Percentiles rank a stretch among this genome's conserved stretches.
Conservation (phyloP, 2,797 vertebrate genomes). For the Eleutherodactylus coqui region DNA sequence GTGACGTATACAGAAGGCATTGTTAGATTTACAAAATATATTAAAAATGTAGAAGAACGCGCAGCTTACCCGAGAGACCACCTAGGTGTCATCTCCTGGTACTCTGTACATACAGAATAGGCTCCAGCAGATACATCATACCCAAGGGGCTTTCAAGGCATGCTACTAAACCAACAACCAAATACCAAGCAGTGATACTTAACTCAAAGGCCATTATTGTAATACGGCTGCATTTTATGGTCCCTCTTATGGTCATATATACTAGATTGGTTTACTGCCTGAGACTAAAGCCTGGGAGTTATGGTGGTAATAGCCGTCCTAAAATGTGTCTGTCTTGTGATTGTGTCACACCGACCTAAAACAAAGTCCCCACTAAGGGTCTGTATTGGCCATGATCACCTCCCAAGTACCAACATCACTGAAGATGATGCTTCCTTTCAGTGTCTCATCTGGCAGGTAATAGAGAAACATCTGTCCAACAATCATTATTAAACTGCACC, state of each 20-base stretch:
- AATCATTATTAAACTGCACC: slow-evolving; percentile 5
- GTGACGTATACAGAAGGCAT: neutral
- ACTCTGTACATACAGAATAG: neutral
- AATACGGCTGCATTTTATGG: neutral
- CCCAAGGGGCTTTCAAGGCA: no score
- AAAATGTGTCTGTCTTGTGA: neutral
- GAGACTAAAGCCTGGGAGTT: neutral
- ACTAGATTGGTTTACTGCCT: no score
- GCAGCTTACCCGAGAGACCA: neutral
- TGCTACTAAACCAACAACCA: no score
- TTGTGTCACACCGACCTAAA: neutral
- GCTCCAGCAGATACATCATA: no score
- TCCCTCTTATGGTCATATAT: no score
- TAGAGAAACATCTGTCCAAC: slow-evolving; percentile 16
- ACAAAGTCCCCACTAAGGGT: neutral
- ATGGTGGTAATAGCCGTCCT: neutral
- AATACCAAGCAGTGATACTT: no score
- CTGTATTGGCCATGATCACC: neutral
- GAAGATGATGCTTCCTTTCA: neutral
- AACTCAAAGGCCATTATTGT: neutral
- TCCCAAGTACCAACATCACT: neutral
- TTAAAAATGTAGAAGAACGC: neutral
- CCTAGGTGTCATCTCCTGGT: no score
- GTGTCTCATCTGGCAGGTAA: neutral
- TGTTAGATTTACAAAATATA: neutral